phyloP scores from a whole-genome alignment of 2,888 invertebrate species.

The Aethes cnicana region DNA sequence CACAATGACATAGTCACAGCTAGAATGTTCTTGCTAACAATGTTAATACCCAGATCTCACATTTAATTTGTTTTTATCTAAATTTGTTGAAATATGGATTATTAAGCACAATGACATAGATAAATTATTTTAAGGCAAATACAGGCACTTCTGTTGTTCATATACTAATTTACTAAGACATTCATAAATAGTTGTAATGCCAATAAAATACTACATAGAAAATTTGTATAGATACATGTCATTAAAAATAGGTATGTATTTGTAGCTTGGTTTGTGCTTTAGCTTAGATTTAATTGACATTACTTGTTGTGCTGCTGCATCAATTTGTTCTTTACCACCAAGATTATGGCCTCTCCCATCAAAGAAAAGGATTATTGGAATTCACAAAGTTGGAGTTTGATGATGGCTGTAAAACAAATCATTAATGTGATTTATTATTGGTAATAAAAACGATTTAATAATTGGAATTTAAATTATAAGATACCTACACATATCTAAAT shows the following conservation, averaged over 20 bases:
- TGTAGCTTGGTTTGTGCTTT: constrained; percentile 77
- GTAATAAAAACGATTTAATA: not conserved
- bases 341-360: constrained; percentile 45
- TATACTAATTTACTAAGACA: constrained; percentile 30
- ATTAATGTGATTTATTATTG: not conserved
- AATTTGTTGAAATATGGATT: constrained; percentile 21
- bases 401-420: constrained; percentile 52
- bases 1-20: not conserved
- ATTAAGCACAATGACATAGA: constrained; percentile 40
- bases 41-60: constrained; percentile 2
- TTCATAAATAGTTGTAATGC: constrained; percentile 25
- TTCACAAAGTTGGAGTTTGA: constrained; percentile 66
- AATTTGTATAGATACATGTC: constrained; percentile 32
- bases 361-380: constrained; percentile 77
- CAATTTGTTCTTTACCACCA: constrained; percentile 60
- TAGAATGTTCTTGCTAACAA: no score
- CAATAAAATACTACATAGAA: constrained; percentile 26
- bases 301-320: no score
- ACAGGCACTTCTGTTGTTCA: constrained; percentile 69
- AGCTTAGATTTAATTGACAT: constrained; percentile 42
- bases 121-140: constrained; percentile 60
- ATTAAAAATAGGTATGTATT: constrained; percentile 50
- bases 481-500: no score
- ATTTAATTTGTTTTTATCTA: constrained; percentile 7
- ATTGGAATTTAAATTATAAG: no score